phyloP scores from a whole-genome alignment of 2,797 vertebrate species.

The Melanotaenia parkinsoni region DNA sequence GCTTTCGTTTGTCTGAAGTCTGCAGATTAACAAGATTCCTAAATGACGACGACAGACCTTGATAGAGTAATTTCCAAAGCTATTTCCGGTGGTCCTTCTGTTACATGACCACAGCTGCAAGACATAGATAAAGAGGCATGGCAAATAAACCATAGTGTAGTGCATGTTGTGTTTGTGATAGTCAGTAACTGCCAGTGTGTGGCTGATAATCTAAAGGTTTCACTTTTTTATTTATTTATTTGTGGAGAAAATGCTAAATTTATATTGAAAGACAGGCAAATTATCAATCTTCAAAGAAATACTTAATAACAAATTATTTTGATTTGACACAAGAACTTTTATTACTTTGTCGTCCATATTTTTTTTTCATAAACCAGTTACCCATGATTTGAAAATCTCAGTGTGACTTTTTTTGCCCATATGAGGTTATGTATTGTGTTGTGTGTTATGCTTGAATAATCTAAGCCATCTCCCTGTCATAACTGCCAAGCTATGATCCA shows the following conservation, averaged over 20 bases:
- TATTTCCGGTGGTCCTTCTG: too few species aligned
- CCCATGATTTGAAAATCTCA: background rate
- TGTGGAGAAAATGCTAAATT: background rate
- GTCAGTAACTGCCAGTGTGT: background rate
- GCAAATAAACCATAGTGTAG: background rate
- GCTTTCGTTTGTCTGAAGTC: too few species aligned
- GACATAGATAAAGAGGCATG: background rate
- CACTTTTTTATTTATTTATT: background rate
- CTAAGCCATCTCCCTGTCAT: slow-evolving; percentile 44
- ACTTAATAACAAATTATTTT: background rate
- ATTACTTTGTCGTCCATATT: background rate
- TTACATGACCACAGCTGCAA: background rate
- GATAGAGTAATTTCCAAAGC: background rate
- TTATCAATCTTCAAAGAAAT: background rate
- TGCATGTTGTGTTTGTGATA: background rate
- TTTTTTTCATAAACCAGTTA: background rate
- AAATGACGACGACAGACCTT: background rate
- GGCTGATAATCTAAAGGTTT: background rate
- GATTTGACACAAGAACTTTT: background rate
- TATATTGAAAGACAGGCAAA: background rate
- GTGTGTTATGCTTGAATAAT: slow-evolving; percentile 27
- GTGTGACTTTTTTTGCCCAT: slow-evolving; percentile 14
- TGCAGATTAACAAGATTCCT: background rate
- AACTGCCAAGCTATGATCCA: slow-evolving; percentile 52
- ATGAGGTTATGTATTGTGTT: slow-evolving; percentile 16